phyloP scores from a whole-genome alignment of 92 coral and sea anemone species.

The Porites evermanni region DNA sequence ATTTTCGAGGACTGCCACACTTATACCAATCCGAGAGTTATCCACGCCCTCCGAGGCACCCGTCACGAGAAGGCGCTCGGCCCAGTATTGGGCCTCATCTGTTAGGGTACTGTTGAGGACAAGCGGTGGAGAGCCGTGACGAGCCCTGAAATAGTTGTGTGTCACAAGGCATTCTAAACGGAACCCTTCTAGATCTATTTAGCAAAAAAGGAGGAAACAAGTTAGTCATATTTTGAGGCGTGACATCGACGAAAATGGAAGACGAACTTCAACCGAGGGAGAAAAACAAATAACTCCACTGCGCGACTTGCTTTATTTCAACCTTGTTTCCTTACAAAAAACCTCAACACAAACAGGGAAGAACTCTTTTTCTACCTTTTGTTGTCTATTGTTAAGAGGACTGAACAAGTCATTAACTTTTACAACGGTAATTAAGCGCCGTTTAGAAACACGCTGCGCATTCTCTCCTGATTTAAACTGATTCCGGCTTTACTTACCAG shows the following conservation, averaged over 20 bases:
- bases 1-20: conserved; percentile 76
- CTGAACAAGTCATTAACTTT: no score
- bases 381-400: no score
- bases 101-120: conserved; percentile 78
- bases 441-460: no score
- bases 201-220: neutral
- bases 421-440: no score
- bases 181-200: conserved; percentile 85
- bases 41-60: conserved; percentile 86
- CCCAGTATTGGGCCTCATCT: conserved; percentile 99
- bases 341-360: no score
- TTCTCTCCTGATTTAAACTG: no score
- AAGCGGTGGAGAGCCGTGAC: conserved; percentile 91
- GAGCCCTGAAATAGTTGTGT: conserved; percentile 92
- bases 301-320: no score
- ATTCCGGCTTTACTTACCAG: conserved; percentile 63
- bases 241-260: no score
- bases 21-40: conserved; percentile 83
- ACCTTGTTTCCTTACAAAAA: no score
- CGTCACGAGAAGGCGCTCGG: conserved; percentile 94
- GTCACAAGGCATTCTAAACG: conserved; percentile 95
- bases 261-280: no score
- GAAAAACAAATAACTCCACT: no score
- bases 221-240: neutral
- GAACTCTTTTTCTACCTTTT: no score